A percentile compares a stretch with the other conserved stretches of the same genome.
These are phyloP conservation scores for Phlogophora meticulosa DNA, from an alignment of 2,888 invertebrate species.

Conservation along the genomic window DNA sequence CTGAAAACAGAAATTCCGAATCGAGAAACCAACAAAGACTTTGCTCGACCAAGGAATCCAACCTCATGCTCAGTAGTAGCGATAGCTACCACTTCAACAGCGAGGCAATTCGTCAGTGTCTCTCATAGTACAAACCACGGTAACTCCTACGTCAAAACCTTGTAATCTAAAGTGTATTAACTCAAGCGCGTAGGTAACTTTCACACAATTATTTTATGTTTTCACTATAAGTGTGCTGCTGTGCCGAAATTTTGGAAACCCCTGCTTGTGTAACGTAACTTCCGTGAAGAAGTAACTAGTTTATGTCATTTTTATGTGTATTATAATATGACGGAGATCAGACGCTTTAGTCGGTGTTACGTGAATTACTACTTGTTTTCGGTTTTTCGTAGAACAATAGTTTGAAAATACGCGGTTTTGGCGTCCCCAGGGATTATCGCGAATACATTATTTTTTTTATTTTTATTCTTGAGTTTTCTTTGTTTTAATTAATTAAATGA, in stretches of 20 bases:
- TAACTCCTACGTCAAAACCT: not conserved
- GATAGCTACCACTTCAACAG: too few relatives aligned
- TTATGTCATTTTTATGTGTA: constrained; percentile 38
- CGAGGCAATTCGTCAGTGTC: too few relatives aligned
- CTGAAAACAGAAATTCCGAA: too few relatives aligned
- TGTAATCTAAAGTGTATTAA: constrained; percentile 12
- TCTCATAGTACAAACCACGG: not conserved
- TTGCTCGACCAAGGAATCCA: too few relatives aligned
- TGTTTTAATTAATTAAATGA: too few relatives aligned
- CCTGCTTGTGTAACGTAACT: constrained; percentile 37
- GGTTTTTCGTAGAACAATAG: not conserved
- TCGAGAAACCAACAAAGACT: too few relatives aligned
- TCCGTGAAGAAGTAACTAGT: constrained; percentile 45
- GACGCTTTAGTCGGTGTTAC: constrained; percentile 14
- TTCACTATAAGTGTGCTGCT: constrained; percentile 35
- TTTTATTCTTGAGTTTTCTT: too few relatives aligned
- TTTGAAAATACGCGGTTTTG: too few relatives aligned
- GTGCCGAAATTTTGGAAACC: constrained; percentile 38
- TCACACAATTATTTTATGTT: constrained; percentile 48
- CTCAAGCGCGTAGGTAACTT: constrained; percentile 9
- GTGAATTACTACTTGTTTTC: constrained; percentile 12
- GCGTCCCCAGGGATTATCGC: too few relatives aligned
- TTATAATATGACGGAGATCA: constrained; percentile 24
- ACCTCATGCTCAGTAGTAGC: too few relatives aligned
- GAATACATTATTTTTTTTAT: too few relatives aligned